Conservation (phyloP, 2,888 invertebrate species). For the Tachina grossa region DNA sequence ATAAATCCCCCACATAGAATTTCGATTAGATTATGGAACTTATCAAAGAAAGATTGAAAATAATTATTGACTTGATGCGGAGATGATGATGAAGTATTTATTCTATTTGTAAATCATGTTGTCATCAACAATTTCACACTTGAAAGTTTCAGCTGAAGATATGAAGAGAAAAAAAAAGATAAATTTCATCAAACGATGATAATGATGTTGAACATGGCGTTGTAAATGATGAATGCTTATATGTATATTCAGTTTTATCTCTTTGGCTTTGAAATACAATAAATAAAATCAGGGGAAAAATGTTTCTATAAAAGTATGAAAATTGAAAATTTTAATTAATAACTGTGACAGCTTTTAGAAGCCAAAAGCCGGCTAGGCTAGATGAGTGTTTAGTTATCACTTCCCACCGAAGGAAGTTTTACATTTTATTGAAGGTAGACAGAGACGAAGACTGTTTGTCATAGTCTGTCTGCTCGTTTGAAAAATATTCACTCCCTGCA, state of each 20-base stretch:
- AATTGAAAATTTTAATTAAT: slow-evolving; percentile 70
- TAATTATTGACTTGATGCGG: slow-evolving; percentile 48
- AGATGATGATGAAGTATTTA: slow-evolving; percentile 50
- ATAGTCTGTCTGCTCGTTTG: background rate
- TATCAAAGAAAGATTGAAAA: slow-evolving; percentile 42
- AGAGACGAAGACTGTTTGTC: background rate
- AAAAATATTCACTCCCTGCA: background rate
- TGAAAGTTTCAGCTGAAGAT: slow-evolving; percentile 49
- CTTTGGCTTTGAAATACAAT: slow-evolving; percentile 6
- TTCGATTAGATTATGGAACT: slow-evolving; percentile 47
- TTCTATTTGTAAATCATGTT: slow-evolving; percentile 71
- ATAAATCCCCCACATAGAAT: slow-evolving; percentile 31
- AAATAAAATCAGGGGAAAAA: slow-evolving; percentile 47
- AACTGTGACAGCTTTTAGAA: slow-evolving; percentile 61
- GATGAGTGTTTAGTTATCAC: slow-evolving; percentile 14
- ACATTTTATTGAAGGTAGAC: slow-evolving; percentile 13
- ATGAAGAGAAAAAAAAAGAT: slow-evolving; percentile 31
- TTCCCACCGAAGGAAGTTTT: slow-evolving; percentile 10
- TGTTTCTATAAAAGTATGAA: slow-evolving; percentile 36
- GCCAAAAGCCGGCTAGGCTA: background rate
- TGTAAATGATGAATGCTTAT: slow-evolving; percentile 31
- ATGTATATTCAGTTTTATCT: background rate
- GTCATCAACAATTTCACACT: slow-evolving; percentile 73
- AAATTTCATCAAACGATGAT: slow-evolving; percentile 58
- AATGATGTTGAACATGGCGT: slow-evolving; percentile 2